Base-by-base conservation (phyloP, 2,113 vertebrate species). In the Perognathus longimembris region DNA sequence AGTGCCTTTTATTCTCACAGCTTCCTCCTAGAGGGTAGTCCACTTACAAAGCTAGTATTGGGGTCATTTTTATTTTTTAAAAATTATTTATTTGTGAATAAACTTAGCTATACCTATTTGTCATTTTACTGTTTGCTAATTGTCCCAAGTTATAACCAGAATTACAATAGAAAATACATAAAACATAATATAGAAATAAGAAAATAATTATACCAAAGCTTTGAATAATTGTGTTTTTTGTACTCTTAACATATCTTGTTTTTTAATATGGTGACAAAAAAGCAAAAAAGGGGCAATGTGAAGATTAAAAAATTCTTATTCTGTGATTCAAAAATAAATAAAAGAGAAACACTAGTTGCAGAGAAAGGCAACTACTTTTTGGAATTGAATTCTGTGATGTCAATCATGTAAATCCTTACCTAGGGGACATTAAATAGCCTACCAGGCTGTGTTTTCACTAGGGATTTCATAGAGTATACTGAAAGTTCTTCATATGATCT, bases 161-260 rank as follows among this genome's bases (percentile, higher is more conserved):
- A 80, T 81, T 90, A 34, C 30, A 71, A 54, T 59, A 36, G 61
- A 54, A 92, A 96, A 85, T 14, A 74, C 21, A 40, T 54, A 71
- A 80, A 34, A 32, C 74, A 59, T 28, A 89, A 86, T 95, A 92
- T 57, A 71, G 34, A 87, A 90, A 96, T 81, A 91, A 61, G 30
- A 12, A 81, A 88, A 88, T 88, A 92, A 88, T 92, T 92, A 64
- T 77, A 38, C 71, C 59, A 82, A 82, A 92, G 61, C 57, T 92
- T 95, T 64, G 92, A 66, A 22, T 81, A 78, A 63, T 66, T 86
- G 1, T 78, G 69, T 84, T 92, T 89, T 61, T 40, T 67, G 3
- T 76, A 36, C 36, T 88, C 11, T 38, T 32, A 73, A 67, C 67
- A 66, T 18, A 82, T 90, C 85, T 93, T 67, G 17, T 64, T 88